phyloP scores from a whole-genome alignment of 2,113 vertebrate genomes.

The Melanotaenia duboulayi region DNA sequence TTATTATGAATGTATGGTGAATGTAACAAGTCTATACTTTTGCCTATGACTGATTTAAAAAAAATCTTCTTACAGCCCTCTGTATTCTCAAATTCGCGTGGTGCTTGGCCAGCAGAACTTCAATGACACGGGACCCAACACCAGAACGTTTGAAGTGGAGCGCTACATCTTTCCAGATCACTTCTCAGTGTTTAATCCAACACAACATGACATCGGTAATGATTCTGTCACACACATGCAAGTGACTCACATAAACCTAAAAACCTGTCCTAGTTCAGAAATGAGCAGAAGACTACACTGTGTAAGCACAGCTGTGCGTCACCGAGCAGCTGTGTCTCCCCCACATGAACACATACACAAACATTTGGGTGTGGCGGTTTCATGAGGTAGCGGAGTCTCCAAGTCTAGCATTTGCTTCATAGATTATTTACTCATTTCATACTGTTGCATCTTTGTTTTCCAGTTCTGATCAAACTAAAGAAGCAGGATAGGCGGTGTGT shows the following conservation, averaged over 20 bases:
- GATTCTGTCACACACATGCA: constrained; percentile 17
- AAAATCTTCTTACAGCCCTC: constrained; percentile 79
- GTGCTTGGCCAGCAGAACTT: constrained; percentile 94
- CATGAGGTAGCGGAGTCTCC: background rate
- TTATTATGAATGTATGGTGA: background rate
- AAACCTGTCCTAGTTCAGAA: constrained; percentile 45
- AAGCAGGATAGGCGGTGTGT: constrained; percentile 88
- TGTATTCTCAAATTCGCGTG: constrained; percentile 83
- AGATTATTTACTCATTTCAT: constrained; percentile 4
- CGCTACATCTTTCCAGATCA: constrained; percentile 85
- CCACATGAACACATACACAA: constrained; percentile 11
- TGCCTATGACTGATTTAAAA: background rate
- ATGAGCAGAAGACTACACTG: constrained; percentile 34
- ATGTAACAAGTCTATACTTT: background rate
- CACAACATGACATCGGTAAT: constrained; percentile 92
- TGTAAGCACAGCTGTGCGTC: constrained; percentile 69
- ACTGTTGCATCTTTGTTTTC: constrained; percentile 1
- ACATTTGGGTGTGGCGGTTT: constrained; percentile 26
- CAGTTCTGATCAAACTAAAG: constrained; percentile 92
- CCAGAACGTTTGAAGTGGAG: constrained; percentile 86
- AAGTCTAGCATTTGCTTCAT: constrained; percentile 37
- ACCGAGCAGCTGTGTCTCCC: constrained; percentile 66
- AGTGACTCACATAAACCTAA: constrained; percentile 54
- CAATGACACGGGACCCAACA: constrained; percentile 86
- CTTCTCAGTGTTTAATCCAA: constrained; percentile 89